Evolutionary conservation across 2,797 vertebrate genomes (phyloP).

Genomic region (Ctenopoma multispine): DNA sequence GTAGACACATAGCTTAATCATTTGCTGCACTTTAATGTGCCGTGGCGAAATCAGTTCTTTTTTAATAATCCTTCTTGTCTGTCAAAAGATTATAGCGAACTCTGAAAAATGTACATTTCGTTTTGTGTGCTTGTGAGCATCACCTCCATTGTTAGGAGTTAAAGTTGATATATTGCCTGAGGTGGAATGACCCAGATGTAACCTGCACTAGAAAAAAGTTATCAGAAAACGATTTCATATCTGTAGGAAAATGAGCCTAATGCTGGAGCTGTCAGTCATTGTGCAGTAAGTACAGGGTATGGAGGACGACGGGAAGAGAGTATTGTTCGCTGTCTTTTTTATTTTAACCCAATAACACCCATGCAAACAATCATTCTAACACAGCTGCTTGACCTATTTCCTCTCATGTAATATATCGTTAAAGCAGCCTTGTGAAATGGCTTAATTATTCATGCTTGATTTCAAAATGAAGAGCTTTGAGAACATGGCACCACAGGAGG

Average conservation of each 20-base stretch:
- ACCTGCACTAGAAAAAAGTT: constrained; percentile 27
- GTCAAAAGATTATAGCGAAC: not conserved
- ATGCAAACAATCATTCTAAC: constrained; percentile 72
- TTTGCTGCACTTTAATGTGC: not conserved
- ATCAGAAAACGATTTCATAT: constrained; percentile 32
- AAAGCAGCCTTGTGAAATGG: constrained; percentile 84
- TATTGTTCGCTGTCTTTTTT: constrained; percentile 51
- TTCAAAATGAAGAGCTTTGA: constrained; percentile 86
- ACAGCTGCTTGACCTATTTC: constrained; percentile 85
- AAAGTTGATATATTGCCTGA: constrained; percentile 35
- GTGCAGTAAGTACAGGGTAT: constrained; percentile 44
- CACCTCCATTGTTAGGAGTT: not conserved
- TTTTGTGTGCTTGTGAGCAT: not conserved
- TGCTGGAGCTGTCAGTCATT: constrained; percentile 50
- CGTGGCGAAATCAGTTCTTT: not conserved
- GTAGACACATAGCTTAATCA: not conserved
- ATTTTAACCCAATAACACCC: constrained; percentile 73
- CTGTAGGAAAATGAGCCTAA: constrained; percentile 32
- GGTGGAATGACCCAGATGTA: constrained; percentile 60
- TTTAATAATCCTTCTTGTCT: not conserved
- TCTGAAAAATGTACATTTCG: not conserved
- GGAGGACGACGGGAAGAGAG: constrained; percentile 30
- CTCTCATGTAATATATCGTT: constrained; percentile 83
- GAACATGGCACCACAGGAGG: constrained; percentile 83
- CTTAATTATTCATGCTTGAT: constrained; percentile 88